Base-by-base conservation (phyloP, 1,140 invertebrate species). In the Lepidurus couesii region DNA sequence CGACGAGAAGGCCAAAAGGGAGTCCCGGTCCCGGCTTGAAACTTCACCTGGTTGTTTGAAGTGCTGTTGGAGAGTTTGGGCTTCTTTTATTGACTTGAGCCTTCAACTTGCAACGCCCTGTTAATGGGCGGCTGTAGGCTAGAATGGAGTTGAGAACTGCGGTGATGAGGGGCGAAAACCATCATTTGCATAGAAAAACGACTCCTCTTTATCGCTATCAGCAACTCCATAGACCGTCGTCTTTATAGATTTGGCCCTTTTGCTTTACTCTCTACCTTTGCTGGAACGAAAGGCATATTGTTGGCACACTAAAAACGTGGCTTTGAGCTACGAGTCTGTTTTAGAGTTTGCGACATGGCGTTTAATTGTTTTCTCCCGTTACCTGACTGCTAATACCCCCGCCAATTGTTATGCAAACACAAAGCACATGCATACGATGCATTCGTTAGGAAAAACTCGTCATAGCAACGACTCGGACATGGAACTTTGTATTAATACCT, bases 171-270 rank as follows among this genome's bases (percentile, higher is more conserved):
- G 53, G 53, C 53, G 53, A 65, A 65, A 65, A 65, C 53, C 53
- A 65, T 65, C 53, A 65, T 65, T 65, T 65, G 53, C 53, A 65
- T 65, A 21, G 53, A 65, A 65, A 65, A 65, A 16, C 13, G 53
- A 65, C 53, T 65, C 53, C 53, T 65, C 53, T 65, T 65, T 65
- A 65, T 65, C 53, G 53, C 53, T 65, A 65, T 65, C 53, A 65
- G 53, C 53, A 65, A 65, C 53, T 65, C 6, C 53, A 65, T 65
- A 21, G 16, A 13, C 53, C 16, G 53, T 9, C 13, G 21, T 16
- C 53, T 16, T 13, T 65, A 21, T 13, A 13, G 8, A 65, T 65
- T 65, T 65, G 10, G 53, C 53, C 7, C 53, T 65, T 65, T 21
- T 65, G 16, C 34, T 65, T 65, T 65, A n/a, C 53, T 47, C 4